Conservation (phyloP, 2,888 invertebrate species). For the Elegia similella region DNA sequence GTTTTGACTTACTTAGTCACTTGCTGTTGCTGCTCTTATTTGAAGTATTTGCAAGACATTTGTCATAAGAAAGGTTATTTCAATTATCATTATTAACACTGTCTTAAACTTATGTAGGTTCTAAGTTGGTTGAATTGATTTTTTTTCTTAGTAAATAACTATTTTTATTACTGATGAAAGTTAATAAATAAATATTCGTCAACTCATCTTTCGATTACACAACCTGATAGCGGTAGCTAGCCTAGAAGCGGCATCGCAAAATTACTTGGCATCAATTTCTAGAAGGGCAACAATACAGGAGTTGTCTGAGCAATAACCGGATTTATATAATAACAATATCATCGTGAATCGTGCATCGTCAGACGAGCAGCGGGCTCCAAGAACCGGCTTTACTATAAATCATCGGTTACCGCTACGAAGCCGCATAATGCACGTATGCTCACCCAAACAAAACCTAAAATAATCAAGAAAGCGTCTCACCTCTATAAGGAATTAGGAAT, state of each 20-base stretch:
- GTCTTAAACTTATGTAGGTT: too few species aligned
- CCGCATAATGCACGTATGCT: conserved; percentile 22
- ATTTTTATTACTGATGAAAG: too few species aligned
- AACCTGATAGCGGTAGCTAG: neutral
- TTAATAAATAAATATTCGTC: neutral
- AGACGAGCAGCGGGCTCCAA: conserved; percentile 12
- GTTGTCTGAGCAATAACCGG: conserved; percentile 39
- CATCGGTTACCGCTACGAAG: conserved; percentile 30
- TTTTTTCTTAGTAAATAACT: too few species aligned
- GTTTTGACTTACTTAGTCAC: too few species aligned
- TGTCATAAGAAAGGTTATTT: too few species aligned
- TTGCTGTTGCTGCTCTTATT: too few species aligned
- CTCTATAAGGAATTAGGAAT: conserved; percentile 66
- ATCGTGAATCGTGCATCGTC: neutral
- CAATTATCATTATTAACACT: too few species aligned
- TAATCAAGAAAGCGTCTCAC: conserved; percentile 53
- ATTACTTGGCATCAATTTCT: neutral
- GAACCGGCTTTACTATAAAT: conserved; percentile 48
- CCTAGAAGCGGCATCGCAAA: neutral
- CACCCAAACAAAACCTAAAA: conserved; percentile 43
- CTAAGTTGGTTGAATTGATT: too few species aligned
- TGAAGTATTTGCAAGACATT: too few species aligned
- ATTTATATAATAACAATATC: conserved; percentile 35
- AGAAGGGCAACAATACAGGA: conserved; percentile 18
- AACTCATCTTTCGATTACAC: neutral